Evolutionary conservation across 2,888 invertebrate species (phyloP), one percentile per base, ranked within the genome.

Genomic region (Drosophila formosana): DNA sequence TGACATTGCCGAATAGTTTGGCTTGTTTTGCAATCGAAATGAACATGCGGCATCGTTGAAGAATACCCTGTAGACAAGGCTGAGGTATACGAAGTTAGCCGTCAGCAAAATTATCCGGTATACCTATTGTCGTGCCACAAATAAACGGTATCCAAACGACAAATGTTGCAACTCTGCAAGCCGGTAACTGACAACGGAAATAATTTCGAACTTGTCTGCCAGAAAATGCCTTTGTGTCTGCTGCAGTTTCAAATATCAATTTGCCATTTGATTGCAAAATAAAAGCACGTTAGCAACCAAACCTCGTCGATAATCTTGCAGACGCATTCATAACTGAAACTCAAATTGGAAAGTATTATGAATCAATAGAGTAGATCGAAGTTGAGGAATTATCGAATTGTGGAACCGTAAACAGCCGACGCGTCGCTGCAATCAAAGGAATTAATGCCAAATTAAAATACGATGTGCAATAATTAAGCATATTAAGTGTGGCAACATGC

Each of bases 161-260:
- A 64, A 56, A 41, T 32, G 51, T 41, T 62, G 63, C 73, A 66
- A 66, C 68, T 50, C 62, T 62, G 61, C 41, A 50, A 56, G 43
- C 55, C 72, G 64, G 75, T 64, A 79, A 68, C 63, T 72, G 67
- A 32, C 55, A 80, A 18, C 78, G 72, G 74, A 82, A 77, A 80
- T 68, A 65, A 66, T 76, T 77, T 69, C 23, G 32, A 57, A 34
- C 11, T 57, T 34, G 45, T 72, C 61, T 52, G 56, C 30, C 47
- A 57, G 52, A 47, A 63, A 43, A 32, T 46, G 50, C 50, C 60
- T 63, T 63, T 60, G 62, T 46, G 52, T 41, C 47, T 32, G 32
- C 49, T 65, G 65, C 75, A 75, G 66, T 72, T 76, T 65, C 78
- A 76, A 78, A 78, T 82, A 79, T 77, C 77, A 77, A 79, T 79